A percentile compares a stretch with the other conserved stretches of the same genome.
phyloP scores from a whole-genome alignment of 1,140 invertebrate genomes.

The Drosophila bifasciata region DNA sequence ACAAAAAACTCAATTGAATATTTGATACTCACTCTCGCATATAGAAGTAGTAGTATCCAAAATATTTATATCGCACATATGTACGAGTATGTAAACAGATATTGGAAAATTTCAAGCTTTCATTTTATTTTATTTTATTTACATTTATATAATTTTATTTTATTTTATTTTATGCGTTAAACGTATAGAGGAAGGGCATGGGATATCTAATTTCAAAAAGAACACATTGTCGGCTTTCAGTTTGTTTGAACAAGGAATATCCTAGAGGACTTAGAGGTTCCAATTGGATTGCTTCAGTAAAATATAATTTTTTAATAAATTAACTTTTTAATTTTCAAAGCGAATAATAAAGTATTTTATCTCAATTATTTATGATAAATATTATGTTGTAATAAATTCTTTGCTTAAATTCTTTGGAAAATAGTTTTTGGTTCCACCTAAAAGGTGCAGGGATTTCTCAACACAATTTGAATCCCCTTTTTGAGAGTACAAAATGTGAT shows the following conservation, averaged over 20 bases:
- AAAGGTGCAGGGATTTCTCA: no score
- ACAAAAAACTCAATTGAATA: conserved; percentile 58
- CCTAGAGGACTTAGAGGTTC: no score
- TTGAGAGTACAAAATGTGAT: conserved; percentile 5
- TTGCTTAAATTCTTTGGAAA: no score
- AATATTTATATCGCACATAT: background rate
- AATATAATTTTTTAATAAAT: background rate
- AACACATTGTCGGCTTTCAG: no score
- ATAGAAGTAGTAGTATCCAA: background rate
- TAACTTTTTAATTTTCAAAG: conserved; percentile 3
- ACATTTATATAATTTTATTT: background rate
- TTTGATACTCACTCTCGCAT: conserved; percentile 32
- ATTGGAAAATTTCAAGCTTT: conserved; percentile 10
- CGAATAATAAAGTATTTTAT: background rate
- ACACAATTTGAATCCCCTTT: background rate
- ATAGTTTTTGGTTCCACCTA: no score
- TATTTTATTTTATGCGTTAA: no score
- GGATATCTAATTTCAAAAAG: no score
- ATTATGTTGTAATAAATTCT: no score
- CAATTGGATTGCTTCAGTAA: background rate
- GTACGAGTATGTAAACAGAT: conserved; percentile 7
- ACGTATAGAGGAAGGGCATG: no score
- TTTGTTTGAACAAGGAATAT: no score
- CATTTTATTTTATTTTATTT: conserved; percentile 3
- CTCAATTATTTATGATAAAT: no score